phyloP scores from a whole-genome alignment of 2,113 vertebrate genomes.

The Tragelaphus scriptus region DNA sequence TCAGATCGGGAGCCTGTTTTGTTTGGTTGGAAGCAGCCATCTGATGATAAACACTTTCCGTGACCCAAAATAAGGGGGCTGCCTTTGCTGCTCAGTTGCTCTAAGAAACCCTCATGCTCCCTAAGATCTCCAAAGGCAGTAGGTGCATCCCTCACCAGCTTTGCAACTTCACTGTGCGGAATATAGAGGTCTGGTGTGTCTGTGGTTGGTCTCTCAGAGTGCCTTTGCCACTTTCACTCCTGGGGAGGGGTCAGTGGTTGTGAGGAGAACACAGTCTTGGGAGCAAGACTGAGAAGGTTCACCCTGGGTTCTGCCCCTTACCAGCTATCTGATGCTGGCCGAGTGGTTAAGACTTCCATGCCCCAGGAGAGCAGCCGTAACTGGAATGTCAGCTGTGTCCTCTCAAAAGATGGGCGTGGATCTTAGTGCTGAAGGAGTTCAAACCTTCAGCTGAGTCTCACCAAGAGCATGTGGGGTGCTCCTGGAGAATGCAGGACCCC shows the following conservation, averaged over 20 bases:
- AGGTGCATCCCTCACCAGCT: fast-evolving
- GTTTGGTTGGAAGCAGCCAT: background rate
- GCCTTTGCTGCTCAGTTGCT: background rate
- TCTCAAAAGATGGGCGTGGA: fast-evolving
- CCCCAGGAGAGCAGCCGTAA: background rate
- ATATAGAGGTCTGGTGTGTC: background rate
- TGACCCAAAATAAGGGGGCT: background rate
- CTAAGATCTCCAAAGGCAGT: background rate
- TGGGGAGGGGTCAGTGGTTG: background rate
- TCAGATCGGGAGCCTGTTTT: background rate
- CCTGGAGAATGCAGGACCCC: too few species aligned
- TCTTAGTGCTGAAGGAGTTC: background rate
- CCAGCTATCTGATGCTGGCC: background rate
- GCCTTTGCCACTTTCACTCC: background rate
- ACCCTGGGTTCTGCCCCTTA: background rate
- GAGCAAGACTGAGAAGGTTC: background rate
- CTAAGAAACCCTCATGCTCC: background rate
- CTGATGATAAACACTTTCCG: background rate
- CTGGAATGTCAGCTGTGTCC: background rate
- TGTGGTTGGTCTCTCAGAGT: background rate
- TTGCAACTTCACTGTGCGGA: background rate
- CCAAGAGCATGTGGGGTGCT: background rate
- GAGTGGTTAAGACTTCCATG: background rate
- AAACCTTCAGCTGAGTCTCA: background rate
- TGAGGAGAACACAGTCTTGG: background rate